Evolutionary conservation across 1,140 invertebrate genomes (phyloP), one percentile per base, ranked within the genome.

Genomic region (Geopemphigus sp.): DNA sequence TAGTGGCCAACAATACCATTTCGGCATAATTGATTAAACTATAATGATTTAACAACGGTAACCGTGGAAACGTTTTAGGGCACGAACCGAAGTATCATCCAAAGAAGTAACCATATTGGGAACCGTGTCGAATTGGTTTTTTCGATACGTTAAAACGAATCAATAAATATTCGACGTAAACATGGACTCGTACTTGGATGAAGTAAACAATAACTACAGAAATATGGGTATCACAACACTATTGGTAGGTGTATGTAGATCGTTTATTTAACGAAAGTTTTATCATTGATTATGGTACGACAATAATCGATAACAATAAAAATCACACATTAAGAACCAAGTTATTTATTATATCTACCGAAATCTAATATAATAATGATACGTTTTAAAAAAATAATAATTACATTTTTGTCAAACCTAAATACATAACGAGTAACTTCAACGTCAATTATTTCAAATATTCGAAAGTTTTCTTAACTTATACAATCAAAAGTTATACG

Each of bases 201-300:
- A 81, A 19, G 19, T 76, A 24, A 81, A 78, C 53, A 81, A 80
- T 57, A 47, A 64, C 32, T 64, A 54, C 17, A 78, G 54, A 78
- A 81, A 73, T 61, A 74, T 64, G 22, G 54, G 32, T 29, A 56
- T 68, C 24, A 80, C 61, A 47, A 39, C 61, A 24, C 12, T 68
- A n/a, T 68, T 80, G 47, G 64, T 56, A 80, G 19, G 64, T 70
- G 45, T 22, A 17, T 29, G 5, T 26, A 63, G 0, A 19, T 2
- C 19, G 4, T 29, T n/a, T 56, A 26, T 61, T 29, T 19, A 19
- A 61, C 15, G 6, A 26, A 12, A 26, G 15, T 17, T 59, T 5
- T 8, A 39, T 59, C 14, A 26, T 24, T 61, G 17, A 61, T 61
- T 61, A 61, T 17, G 17, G n/a, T n/a, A 24, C 15, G 12, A 61